Conservation (phyloP, 2,888 invertebrate genomes). For the Seira ritae region DNA sequence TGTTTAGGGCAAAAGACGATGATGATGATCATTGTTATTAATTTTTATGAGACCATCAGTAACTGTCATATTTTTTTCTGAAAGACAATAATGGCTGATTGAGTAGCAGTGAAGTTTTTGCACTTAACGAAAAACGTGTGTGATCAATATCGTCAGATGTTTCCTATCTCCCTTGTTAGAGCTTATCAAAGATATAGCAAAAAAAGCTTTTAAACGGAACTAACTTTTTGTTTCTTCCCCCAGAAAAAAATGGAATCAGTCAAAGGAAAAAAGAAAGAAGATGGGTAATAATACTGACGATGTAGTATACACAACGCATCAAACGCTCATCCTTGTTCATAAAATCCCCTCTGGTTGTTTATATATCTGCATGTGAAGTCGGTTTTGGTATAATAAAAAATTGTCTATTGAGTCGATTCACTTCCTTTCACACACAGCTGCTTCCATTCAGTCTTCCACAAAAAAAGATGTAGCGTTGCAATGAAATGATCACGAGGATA, state of each 20-base stretch:
- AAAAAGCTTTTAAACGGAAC: neutral
- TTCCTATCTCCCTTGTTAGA: neutral
- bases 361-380: too few relatives aligned
- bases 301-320: neutral
- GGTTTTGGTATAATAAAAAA: neutral
- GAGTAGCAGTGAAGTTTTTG: neutral
- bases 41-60: slow-evolving; percentile 46
- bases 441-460: neutral
- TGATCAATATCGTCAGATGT: neutral
- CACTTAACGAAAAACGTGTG: too few relatives aligned
- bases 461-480: slow-evolving; percentile 27
- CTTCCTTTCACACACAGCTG: slow-evolving; percentile 9
- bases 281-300: neutral
- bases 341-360: too few relatives aligned
- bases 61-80: slow-evolving; percentile 37
- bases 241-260: neutral
- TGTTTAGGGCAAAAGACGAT: neutral
- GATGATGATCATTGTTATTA: slow-evolving; percentile 38
- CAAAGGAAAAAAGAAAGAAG: neutral
- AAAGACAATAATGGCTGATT: neutral
- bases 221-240: neutral
- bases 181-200: neutral
- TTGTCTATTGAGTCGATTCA: neutral
- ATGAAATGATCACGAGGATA: slow-evolving; percentile 26
- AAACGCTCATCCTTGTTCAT: neutral